Conservation (phyloP, 2,113 vertebrate species). For the Rhea pennata region DNA sequence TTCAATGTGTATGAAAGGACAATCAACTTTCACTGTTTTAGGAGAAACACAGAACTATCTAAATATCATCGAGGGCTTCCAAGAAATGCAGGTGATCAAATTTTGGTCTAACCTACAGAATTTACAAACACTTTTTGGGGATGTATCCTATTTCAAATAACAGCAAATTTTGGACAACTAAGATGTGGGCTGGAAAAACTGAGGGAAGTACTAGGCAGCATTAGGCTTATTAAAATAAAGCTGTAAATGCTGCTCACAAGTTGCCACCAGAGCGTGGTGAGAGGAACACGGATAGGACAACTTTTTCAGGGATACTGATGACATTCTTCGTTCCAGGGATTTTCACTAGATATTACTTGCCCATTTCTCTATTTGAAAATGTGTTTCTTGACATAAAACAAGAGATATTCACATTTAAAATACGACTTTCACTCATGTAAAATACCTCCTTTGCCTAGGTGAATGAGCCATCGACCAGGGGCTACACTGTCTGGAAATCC, state of each 20-base stretch:
- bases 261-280: slow-evolving; percentile 18
- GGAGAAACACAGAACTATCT: neutral
- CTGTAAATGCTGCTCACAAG: neutral
- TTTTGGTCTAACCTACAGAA: neutral
- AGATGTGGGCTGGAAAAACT: neutral
- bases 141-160: neutral
- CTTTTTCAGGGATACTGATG: slow-evolving; percentile 1
- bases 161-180: neutral
- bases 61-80: neutral
- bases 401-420: neutral
- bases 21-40: neutral
- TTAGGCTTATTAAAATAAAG: neutral
- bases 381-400: neutral
- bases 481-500: neutral
- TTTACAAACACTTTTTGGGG: neutral
- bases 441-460: neutral
- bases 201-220: neutral
- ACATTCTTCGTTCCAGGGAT: neutral
- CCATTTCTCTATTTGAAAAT: neutral
- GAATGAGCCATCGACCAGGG: rapidly evolving
- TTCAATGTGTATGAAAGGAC: neutral
- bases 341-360: neutral
- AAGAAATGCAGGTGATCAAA: neutral
- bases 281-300: slow-evolving; percentile 26
- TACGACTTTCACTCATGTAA: neutral